A percentile compares a stretch with the other conserved stretches of the same genome.
Evolutionary conservation across 1,140 invertebrate species (phyloP).

Genomic region (Zaprionus taronus): DNA sequence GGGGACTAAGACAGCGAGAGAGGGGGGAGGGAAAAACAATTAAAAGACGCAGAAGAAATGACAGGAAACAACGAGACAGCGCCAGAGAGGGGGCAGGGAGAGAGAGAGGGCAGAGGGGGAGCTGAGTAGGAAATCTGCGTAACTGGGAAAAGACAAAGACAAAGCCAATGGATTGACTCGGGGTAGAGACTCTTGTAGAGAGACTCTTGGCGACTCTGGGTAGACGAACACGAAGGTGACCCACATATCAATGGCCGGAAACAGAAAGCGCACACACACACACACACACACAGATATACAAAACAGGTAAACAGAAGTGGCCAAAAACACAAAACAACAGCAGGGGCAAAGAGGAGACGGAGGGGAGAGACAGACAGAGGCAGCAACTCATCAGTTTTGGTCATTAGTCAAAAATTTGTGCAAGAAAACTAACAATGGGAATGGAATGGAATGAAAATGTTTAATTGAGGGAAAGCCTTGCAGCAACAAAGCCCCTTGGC

Average conservation of each 20-base stretch:
- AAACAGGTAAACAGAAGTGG: slow-evolving; percentile 32
- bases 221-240: slow-evolving; percentile 38
- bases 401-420: slow-evolving; percentile 77
- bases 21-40: slow-evolving; percentile 82
- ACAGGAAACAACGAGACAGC: slow-evolving; percentile 58
- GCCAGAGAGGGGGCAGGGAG: neutral
- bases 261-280: slow-evolving; percentile 35
- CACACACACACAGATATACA: slow-evolving; percentile 1
- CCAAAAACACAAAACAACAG: slow-evolving; percentile 14
- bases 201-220: neutral
- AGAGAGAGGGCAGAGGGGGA: neutral
- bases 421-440: slow-evolving; percentile 67
- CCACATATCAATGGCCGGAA: slow-evolving; percentile 57
- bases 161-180: slow-evolving; percentile 36
- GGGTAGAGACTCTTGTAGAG: slow-evolving; percentile 3
- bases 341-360: slow-evolving; percentile 4
- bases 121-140: slow-evolving; percentile 34
- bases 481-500: slow-evolving; percentile 19
- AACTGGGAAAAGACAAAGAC: slow-evolving; percentile 30
- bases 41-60: slow-evolving; percentile 58
- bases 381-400: slow-evolving; percentile 55
- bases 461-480: slow-evolving; percentile 77
- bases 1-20: no score
- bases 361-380: slow-evolving; percentile 23
- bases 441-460: slow-evolving; percentile 28